Evolutionary conservation across 1,140 invertebrate genomes (phyloP), one percentile per base, ranked within the genome.

Genomic region (Aphaenogaster floridana): DNA sequence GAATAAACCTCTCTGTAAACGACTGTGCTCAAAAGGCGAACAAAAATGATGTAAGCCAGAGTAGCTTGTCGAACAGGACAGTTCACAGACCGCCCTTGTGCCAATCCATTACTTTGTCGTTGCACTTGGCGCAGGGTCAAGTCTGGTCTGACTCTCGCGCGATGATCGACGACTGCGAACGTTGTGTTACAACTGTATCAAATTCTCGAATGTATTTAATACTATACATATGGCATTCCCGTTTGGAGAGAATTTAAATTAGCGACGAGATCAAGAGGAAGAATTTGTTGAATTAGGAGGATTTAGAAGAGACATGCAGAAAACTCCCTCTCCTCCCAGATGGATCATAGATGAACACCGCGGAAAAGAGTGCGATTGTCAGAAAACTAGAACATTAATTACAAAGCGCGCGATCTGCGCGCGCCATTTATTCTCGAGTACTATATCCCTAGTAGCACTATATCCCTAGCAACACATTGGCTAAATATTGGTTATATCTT

Each of bases 41-140:
- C n/a, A 45, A 64, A 42, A 64, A 34, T 17, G 4, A 61, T 42
- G 39, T 45, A 13, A 48, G 39, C 9, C 57, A 61, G 8, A 15
- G 0, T 28, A 34, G 11, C 39, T 68, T 45, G 21, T 57, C n/a
- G 7, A 21, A 21, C n/a, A 9, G 28, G 17, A 59, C 15, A 34
- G 76, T 78, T 78, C 42, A 48, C 42, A 64, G 57, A 78, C 76
- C 74, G 74, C 74, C 57, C 42, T 78, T 78, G 28, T 28, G 42
- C 17, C 57, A 15, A 17, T 64, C 57, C 42, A 45, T 78, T 61
- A 78, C 57, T 78, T 78, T 28, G 57, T 78, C 76, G 42, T 64
- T 78, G 57, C 57, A 78, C 45, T 78, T 78, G 76, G 42, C 57
- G 42, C 57, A 78, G 57, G 28, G 42, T 78, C 76, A 78, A 78